Evolutionary conservation across 1,140 invertebrate genomes (phyloP).

Genomic region (Psix sp.): DNA sequence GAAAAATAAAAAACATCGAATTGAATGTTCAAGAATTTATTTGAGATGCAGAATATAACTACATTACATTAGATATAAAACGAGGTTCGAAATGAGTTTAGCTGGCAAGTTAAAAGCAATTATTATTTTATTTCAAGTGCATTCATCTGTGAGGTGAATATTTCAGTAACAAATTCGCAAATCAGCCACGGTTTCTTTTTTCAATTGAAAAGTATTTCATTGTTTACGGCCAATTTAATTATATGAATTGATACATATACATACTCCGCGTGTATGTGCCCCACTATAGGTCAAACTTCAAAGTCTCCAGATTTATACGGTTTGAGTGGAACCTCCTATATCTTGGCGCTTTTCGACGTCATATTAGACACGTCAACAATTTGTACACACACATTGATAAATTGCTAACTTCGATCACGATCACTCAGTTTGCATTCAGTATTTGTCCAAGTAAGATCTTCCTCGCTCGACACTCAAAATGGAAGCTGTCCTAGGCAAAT

Average conservation of each 20-base stretch:
- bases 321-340: conserved; percentile 11
- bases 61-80: no score
- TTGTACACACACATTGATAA: conserved; percentile 23
- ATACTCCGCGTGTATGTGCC: no score
- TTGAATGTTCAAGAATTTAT: no score
- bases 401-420: conserved; percentile 10
- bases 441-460: not conserved
- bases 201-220: conserved; percentile 1
- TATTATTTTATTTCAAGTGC: no score
- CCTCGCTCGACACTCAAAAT: conserved; percentile 32
- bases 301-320: conserved; percentile 44
- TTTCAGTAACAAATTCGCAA: no score
- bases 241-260: no score
- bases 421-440: conserved; percentile 33
- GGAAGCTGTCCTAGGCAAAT: conserved; percentile 79
- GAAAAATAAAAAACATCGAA: not conserved
- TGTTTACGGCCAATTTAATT: no score
- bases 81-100: no score
- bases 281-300: conserved; percentile 48
- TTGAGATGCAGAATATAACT: no score
- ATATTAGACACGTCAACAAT: conserved; percentile 30
- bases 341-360: conserved; percentile 27
- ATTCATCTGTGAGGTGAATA: no score
- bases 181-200: no score
- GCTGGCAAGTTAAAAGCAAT: no score